A percentile compares a stretch with the other conserved stretches of the same genome.
Conservation (phyloP, 1,140 invertebrate species). For the Drosophila serrata region DNA sequence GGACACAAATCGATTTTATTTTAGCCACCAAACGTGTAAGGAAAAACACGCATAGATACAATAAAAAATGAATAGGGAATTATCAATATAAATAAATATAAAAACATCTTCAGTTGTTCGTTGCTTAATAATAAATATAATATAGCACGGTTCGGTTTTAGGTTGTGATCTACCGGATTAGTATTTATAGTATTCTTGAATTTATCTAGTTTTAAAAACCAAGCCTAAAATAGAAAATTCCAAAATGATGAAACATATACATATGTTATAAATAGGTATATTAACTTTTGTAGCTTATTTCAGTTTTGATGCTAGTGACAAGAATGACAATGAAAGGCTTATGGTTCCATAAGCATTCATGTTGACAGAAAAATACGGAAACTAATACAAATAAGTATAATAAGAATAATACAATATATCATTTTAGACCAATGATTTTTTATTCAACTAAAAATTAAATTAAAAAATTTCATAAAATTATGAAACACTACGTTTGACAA, state of each 20-base stretch:
- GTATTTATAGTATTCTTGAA: constrained; percentile 35
- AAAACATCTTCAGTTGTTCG: constrained; percentile 43
- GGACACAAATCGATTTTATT: constrained; percentile 61
- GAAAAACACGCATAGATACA: constrained; percentile 44
- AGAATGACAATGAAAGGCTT: background rate
- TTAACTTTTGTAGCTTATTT: background rate
- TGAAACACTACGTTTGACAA: constrained; percentile 4
- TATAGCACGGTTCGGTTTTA: constrained; percentile 47
- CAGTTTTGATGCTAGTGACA: background rate
- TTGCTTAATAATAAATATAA: constrained; percentile 42
- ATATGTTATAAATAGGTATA: constrained; percentile 1
- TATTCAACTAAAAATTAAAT: constrained; percentile 21
- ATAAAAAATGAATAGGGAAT: background rate
- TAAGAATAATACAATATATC: constrained; percentile 4
- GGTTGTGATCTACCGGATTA: constrained; percentile 15
- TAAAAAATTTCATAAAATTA: constrained; percentile 21
- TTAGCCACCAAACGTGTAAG: constrained; percentile 38
- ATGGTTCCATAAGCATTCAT: constrained; percentile 5
- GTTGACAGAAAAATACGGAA: background rate
- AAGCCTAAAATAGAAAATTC: constrained; percentile 79
- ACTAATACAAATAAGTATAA: background rate
- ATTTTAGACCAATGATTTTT: constrained; percentile 1
- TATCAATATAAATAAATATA: constrained; percentile 3
- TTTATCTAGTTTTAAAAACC: constrained; percentile 74
- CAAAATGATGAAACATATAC: constrained; percentile 14